A percentile compares a stretch with the other conserved stretches of the same genome.
Evolutionary conservation across 2,888 invertebrate species (phyloP).

Genomic region (Onthophagus sagittarius): DNA sequence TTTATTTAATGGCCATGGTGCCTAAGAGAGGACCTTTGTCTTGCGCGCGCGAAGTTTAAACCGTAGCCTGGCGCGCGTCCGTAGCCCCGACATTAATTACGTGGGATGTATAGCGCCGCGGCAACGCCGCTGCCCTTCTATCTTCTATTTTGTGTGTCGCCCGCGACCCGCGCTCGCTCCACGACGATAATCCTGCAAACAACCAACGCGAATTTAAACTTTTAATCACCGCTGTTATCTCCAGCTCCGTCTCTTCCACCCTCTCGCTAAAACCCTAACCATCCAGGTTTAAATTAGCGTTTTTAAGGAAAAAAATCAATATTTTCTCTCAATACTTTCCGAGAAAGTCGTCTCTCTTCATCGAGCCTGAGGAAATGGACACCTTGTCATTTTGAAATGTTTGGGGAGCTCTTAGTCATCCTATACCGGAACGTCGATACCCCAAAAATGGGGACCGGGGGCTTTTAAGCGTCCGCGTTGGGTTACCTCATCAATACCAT

Average conservation of each 20-base stretch:
- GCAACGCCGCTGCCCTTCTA: slow-evolving; percentile 2
- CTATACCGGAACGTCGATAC: neutral
- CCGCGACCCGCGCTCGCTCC: slow-evolving; percentile 2
- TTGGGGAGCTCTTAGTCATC: neutral
- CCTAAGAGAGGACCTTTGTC: slow-evolving; percentile 6
- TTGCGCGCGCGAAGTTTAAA: slow-evolving; percentile 8
- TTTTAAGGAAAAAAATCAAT: slow-evolving; percentile 1
- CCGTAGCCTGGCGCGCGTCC: slow-evolving; percentile 1
- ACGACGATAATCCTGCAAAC: slow-evolving; percentile 21
- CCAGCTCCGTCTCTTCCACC: neutral
- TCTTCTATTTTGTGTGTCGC: slow-evolving; percentile 12
- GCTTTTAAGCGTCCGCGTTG: neutral
- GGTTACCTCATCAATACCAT: neutral
- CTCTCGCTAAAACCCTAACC: neutral
- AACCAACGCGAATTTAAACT: slow-evolving; percentile 21
- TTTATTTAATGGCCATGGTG: neutral
- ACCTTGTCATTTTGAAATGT: neutral
- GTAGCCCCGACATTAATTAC: slow-evolving; percentile 25
- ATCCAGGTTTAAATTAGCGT: slow-evolving; percentile 6
- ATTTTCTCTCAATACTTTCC: neutral
- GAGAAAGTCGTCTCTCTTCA: neutral
- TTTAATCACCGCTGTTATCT: slow-evolving; percentile 23
- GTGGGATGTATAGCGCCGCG: slow-evolving; percentile 8
- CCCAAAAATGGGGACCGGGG: neutral
- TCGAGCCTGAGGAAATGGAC: neutral